These are phyloP conservation scores for Paramuricea clavata DNA, from an alignment of 92 coral and sea anemone species.

Conservation along the genomic window DNA sequence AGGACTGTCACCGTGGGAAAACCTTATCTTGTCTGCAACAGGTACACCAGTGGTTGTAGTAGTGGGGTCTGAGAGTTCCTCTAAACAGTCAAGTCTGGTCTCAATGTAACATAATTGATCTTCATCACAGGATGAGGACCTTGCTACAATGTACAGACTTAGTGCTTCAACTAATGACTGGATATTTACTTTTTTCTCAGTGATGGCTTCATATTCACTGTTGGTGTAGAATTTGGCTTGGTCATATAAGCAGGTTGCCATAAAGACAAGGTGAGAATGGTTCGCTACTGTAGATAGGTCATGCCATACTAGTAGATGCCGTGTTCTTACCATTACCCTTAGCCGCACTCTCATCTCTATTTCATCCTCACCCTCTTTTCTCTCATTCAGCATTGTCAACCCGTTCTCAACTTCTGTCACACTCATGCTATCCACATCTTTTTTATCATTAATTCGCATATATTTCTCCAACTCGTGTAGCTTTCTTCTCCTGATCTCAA, in stretches of 20 bases:
- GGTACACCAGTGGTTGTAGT: slow-evolving; percentile 7
- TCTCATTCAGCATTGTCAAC: neutral
- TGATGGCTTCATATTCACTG: slow-evolving; percentile 16
- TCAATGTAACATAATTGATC: slow-evolving; percentile 57
- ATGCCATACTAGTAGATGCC: slow-evolving; percentile 64
- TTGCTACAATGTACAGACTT: slow-evolving; percentile 51
- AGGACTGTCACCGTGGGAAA: slow-evolving; percentile 66
- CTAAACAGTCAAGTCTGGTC: slow-evolving; percentile 23
- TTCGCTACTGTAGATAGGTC: slow-evolving; percentile 68
- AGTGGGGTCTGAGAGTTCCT: slow-evolving; percentile 19
- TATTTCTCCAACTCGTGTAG: slow-evolving; percentile 16
- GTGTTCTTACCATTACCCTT: slow-evolving; percentile 33
- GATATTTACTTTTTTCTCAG: slow-evolving; percentile 32
- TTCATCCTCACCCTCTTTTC: slow-evolving; percentile 8
- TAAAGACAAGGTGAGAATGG: slow-evolving; percentile 63
- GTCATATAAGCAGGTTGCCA: slow-evolving; percentile 57
- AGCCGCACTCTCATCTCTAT: slow-evolving; percentile 43
- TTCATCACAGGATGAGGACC: slow-evolving; percentile 34
- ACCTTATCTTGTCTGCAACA: slow-evolving; percentile 40
- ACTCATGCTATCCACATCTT: neutral
- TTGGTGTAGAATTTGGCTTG: slow-evolving; percentile 47
- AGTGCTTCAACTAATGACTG: slow-evolving; percentile 50
- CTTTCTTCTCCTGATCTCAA: neutral
- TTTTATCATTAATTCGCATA: neutral
- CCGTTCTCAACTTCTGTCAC: neutral